Base-by-base conservation (phyloP, 2,113 vertebrate genomes). In the Phalacrocorax carbo region DNA sequence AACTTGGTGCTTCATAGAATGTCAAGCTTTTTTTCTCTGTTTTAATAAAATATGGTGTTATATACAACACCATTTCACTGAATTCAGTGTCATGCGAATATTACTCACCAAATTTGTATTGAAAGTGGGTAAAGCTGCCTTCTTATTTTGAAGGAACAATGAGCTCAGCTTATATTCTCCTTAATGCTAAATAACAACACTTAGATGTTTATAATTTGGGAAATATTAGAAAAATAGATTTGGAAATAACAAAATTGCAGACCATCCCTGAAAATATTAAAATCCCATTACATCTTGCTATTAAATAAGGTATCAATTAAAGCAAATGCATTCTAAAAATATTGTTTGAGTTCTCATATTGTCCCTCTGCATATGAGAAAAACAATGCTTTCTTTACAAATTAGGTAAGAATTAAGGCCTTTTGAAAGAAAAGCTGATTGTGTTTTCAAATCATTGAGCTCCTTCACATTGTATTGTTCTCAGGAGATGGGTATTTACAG, bases 11-110 rank as follows among this genome's bases (percentile, higher is more conserved):
- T 96, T 95, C 86, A 81, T 18, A 79, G 78, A 91, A 86, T 66
- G 81, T 86, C 92, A 90, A 30, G 21, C 4, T 46, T 68, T 92
- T 92, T 82, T 71, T 58, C 46, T 57, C 20, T 65, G 23, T 82
- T 96, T 96, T 30, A 52, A 86, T 95, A 94, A 95, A 97, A 93
- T 80, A 77, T 5, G 9, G 30, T 75, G 22, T 78, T 84, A 57
- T 57, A 91, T 58, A 73, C 58, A 94, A 72, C 13, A 86, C 6
- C 60, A 78, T 77, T 94, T 82, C 70, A 40, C 30, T 78, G 75
- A 44, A 48, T 93, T 95, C 75, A 60, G 29, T 60, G 42, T 93
- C 61, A 34, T 81, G 82, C 14, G 83, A 87, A 72, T 88, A 85
- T 83, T 85, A 69, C n/a, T 92, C 76, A 91, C 34, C 2, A 9